These are phyloP conservation scores for Limnodromus scolopaceus DNA, from an alignment of 2,797 vertebrate genomes.

Conservation along the genomic window DNA sequence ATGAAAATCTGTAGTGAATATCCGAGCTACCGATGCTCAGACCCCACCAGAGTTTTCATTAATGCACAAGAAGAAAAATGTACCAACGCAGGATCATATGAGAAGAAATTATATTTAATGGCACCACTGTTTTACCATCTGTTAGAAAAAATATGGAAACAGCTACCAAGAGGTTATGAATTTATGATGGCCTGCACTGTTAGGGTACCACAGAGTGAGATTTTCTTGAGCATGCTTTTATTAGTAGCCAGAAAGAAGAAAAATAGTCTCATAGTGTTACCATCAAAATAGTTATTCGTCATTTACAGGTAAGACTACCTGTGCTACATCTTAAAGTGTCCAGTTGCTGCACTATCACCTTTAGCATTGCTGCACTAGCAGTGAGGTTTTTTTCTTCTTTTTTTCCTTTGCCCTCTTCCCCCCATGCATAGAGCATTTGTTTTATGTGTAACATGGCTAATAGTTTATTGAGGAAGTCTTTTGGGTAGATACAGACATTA, in stretches of 20 bases:
- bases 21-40: background rate
- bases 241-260: constrained; percentile 4
- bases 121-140: constrained; percentile 44
- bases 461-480: background rate
- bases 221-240: background rate
- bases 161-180: constrained; percentile 1
- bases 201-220: background rate
- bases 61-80: constrained; percentile 31
- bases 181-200: constrained; percentile 1
- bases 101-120: constrained; percentile 56
- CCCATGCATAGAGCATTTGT: background rate
- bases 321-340: background rate
- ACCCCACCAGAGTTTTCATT: constrained; percentile 37
- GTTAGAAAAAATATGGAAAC: constrained; percentile 32
- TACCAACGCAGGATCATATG: background rate
- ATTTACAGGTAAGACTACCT: background rate
- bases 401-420: fast-evolving
- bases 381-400: background rate
- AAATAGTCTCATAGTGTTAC: background rate
- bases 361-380: background rate
- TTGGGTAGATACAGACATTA: background rate
- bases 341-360: background rate
- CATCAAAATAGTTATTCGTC: background rate
- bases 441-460: background rate
- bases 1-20: constrained; percentile 43